Percentiles rank a stretch among this genome's conserved stretches.
phyloP scores from a whole-genome alignment of 2,797 vertebrate genomes.

The Otus scops region DNA sequence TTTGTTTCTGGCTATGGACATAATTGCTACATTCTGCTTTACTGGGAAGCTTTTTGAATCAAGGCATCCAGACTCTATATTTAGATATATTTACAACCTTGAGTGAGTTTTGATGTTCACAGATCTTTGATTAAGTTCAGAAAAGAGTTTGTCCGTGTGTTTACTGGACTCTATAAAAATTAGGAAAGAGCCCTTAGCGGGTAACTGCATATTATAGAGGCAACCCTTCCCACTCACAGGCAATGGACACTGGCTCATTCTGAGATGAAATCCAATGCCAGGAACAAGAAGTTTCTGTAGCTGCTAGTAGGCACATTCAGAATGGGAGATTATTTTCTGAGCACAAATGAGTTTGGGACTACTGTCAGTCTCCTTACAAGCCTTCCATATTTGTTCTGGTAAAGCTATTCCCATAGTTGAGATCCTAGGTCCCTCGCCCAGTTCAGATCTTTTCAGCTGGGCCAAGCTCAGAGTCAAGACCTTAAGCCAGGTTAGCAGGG shows the following conservation, averaged over 20 bases:
- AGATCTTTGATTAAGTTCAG: not conserved
- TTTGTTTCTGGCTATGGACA: not conserved
- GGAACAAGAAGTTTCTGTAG: not conserved
- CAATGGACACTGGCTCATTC: not conserved
- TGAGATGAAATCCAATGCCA: not conserved
- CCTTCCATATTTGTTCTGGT: not conserved
- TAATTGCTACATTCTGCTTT: not conserved
- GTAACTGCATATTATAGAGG: not conserved
- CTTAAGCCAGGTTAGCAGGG: not conserved
- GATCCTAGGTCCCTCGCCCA: too few relatives aligned
- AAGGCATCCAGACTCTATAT: not conserved
- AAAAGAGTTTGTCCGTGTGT: not conserved
- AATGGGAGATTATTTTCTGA: not conserved
- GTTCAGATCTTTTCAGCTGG: not conserved
- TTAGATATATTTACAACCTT: not conserved
- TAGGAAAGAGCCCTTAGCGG: not conserved
- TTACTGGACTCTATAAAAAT: not conserved
- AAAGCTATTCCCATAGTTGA: not conserved
- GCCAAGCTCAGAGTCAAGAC: not conserved
- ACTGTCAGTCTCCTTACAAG: not conserved
- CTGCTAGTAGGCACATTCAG: not conserved
- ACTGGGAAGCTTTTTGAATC: not conserved
- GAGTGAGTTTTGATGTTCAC: not conserved
- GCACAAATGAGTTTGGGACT: not conserved
- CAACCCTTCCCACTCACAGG: fast-evolving